A percentile compares a stretch with the other conserved stretches of the same genome.
These are phyloP conservation scores for Rhinichthys klamathensis DNA, from an alignment of 2,113 vertebrate species.

Conservation along the genomic window DNA sequence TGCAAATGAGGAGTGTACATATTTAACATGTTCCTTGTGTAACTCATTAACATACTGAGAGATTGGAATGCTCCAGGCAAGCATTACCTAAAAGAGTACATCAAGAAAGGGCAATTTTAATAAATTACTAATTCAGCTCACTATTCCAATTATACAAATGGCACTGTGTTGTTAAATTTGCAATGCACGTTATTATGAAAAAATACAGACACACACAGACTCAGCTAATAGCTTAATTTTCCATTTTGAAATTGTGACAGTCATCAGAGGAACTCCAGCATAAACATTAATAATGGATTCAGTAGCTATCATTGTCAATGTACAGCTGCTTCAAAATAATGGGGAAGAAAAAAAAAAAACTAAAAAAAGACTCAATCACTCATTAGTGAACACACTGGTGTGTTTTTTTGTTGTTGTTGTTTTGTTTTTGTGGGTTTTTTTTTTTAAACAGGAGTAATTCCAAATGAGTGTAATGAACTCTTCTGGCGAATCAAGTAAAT, in stretches of 20 bases:
- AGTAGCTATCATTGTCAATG: slow-evolving; percentile 22
- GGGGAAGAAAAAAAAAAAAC: background rate
- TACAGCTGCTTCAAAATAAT: slow-evolving; percentile 32
- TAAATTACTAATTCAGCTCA: slow-evolving; percentile 72
- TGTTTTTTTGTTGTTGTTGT: slow-evolving; percentile 3
- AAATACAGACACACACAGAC: slow-evolving; percentile 29
- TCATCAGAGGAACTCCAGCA: slow-evolving; percentile 14
- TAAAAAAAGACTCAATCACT: slow-evolving; percentile 11
- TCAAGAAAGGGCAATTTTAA: slow-evolving; percentile 72
- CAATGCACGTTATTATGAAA: slow-evolving; percentile 29
- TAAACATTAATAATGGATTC: slow-evolving; percentile 49
- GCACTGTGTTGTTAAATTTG: slow-evolving; percentile 42
- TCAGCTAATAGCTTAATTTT: slow-evolving; percentile 43
- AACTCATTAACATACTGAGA: slow-evolving; percentile 79
- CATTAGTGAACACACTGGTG: slow-evolving; percentile 4
- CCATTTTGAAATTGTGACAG: slow-evolving; percentile 34
- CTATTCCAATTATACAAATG: slow-evolving; percentile 65
- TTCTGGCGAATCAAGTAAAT: slow-evolving; percentile 6
- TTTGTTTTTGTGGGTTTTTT: background rate
- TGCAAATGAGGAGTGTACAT: slow-evolving; percentile 78
- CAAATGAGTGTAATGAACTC: slow-evolving; percentile 9
- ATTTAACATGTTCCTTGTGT: slow-evolving; percentile 77
- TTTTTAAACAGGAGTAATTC: slow-evolving; percentile 12
- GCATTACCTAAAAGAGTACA: slow-evolving; percentile 75
- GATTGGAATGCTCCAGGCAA: slow-evolving; percentile 77